Base-by-base conservation (phyloP, 2,888 invertebrate species). In the Drosophila planitibia region DNA sequence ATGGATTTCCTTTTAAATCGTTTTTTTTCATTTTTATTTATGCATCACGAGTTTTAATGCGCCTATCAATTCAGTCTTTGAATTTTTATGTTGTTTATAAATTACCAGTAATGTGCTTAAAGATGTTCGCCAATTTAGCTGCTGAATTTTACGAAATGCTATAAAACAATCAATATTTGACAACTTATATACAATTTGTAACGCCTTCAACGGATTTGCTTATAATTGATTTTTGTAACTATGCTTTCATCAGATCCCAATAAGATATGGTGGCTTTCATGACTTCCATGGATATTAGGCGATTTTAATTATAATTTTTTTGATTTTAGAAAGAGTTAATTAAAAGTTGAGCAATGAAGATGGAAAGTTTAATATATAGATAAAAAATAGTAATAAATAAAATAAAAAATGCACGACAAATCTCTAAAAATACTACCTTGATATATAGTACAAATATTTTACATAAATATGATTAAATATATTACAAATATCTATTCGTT, bases 1-100 rank as follows among this genome's bases (percentile, higher is more conserved):
- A 52, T 47, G n/a, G 35, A 54, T 76, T 77, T 69, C 37, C 47
- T 66, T 54, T 39, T 63, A 33, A 16, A 28, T 63, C 39, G 49
- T 39, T 58, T 35, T 65, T 65, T 49, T 14, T 55, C 49, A 30
- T 61, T 60, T 52, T 86, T 77, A 75, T 86, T 81, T 84, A 73
- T 71, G 58, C 65, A 62, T 85, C 79, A 87, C 73, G 73, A 70
- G 70, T 57, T 63, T 55, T 61, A 58, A 68, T 70, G 30, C 47
- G 55, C 67, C 58, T 59, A 63, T 63, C 71, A 57, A 66, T 37
- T 53, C 0, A 33, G 16, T 39, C 25, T 69, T 70, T 33, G 16
- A 16, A 14, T 64, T 44, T 52, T 58, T 14, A 32, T 47, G 33
- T 55, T 52, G 60, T n/a, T 35, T 52, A 33, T 53, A 47, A 65